Percentiles rank a stretch among this genome's conserved stretches.
Conservation (phyloP, 2,797 vertebrate genomes). For the Hydrophis major region DNA sequence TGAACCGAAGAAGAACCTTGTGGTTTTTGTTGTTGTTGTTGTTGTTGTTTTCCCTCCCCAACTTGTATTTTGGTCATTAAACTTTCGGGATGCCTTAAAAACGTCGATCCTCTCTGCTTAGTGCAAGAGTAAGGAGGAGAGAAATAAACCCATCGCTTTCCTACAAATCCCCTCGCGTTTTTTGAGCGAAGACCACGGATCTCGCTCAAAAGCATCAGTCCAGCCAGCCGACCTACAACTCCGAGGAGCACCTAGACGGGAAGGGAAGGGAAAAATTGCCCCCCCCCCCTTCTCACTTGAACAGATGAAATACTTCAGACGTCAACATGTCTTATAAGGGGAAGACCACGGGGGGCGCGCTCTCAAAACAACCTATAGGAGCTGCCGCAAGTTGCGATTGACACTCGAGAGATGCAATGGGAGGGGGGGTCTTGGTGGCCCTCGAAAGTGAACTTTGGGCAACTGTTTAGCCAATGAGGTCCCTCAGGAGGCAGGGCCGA, state of each 20-base stretch:
- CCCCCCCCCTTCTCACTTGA: neutral
- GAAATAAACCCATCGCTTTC: neutral
- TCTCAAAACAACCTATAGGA: conserved; percentile 40
- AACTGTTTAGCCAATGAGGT: conserved; percentile 55
- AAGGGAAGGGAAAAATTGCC: conserved; percentile 17
- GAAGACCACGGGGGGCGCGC: neutral
- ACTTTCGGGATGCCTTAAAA: neutral
- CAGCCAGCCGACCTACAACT: neutral
- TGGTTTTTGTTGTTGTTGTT: no score
- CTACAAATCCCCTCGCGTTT: no score
- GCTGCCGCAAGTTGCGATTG: conserved; percentile 34
- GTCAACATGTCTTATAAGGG: conserved; percentile 52
- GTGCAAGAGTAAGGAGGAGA: neutral
- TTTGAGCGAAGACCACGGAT: neutral
- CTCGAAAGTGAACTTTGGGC: neutral
- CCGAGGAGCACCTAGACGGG: neutral
- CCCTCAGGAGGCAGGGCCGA: conserved; percentile 49
- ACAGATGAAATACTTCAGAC: conserved; percentile 33
- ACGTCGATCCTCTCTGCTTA: neutral
- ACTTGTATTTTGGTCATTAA: neutral
- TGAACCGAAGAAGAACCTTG: neutral
- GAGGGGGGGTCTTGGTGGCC: neutral
- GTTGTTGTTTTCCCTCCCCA: no score
- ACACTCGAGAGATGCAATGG: conserved; percentile 49
- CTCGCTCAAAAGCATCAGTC: neutral